phyloP scores from a whole-genome alignment of 2,888 invertebrate species.

The Spodoptera exigua region DNA sequence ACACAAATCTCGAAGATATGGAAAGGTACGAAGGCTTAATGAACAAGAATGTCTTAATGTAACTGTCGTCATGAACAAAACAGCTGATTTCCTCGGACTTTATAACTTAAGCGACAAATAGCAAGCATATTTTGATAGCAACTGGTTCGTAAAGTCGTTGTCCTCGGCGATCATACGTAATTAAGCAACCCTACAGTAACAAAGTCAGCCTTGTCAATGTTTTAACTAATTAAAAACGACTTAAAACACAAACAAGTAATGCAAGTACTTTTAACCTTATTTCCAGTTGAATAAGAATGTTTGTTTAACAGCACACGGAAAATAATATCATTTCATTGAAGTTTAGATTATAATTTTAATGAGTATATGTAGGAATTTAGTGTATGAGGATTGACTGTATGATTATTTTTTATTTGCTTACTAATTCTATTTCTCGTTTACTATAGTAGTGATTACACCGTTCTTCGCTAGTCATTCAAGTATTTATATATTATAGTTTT shows the following conservation, averaged over 20 bases:
- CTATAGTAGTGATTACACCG: too few species aligned
- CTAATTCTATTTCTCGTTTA: too few species aligned
- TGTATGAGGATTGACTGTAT: too few species aligned
- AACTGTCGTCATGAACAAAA: slow-evolving; percentile 4
- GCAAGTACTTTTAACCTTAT: slow-evolving; percentile 3
- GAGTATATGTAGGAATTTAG: too few species aligned
- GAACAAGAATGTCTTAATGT: too few species aligned
- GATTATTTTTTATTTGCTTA: too few species aligned
- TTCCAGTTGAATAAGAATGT: slow-evolving; percentile 9
- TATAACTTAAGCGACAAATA: slow-evolving; percentile 3
- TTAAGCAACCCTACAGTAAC: slow-evolving; percentile 26
- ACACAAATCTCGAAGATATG: too few species aligned
- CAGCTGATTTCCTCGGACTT: slow-evolving; percentile 22
- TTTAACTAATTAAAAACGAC: neutral
- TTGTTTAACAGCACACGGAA: slow-evolving; percentile 10
- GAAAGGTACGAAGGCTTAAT: too few species aligned
- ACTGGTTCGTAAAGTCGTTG: slow-evolving; percentile 37
- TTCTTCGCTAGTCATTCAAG: too few species aligned
- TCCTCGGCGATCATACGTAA: slow-evolving; percentile 31
- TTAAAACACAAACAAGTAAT: neutral
- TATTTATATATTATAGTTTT: too few species aligned
- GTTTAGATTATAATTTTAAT: slow-evolving; percentile 4
- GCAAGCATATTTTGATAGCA: slow-evolving; percentile 24
- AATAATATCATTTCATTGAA: slow-evolving; percentile 19
- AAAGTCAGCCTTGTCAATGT: slow-evolving; percentile 20